Evolutionary conservation across 30 jellyfish, hydroid and myxozoan genomes (phyloP).

Genomic region (Aurelia aurita): DNA sequence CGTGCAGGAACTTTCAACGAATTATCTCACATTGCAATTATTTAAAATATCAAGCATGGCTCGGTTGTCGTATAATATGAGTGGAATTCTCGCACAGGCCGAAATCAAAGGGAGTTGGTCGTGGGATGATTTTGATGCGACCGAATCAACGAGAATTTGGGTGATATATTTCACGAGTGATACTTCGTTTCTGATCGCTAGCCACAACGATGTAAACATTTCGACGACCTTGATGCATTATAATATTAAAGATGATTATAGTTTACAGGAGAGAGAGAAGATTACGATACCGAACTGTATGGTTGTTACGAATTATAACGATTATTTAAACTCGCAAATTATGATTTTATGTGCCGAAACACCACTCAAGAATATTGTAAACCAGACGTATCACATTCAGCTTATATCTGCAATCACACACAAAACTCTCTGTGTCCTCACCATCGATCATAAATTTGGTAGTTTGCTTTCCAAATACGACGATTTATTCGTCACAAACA

Average conservation of each 20-base stretch:
- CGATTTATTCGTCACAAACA: conserved; percentile 93
- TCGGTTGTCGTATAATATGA: conserved; percentile 90
- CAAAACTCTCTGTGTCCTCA: conserved; percentile 69
- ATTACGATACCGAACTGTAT: conserved; percentile 77
- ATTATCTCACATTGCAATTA: conserved; percentile 85
- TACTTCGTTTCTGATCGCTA: conserved; percentile 81
- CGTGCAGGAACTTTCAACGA: conserved; percentile 93
- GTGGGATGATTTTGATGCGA: conserved; percentile 96
- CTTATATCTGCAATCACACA: conserved; percentile 69
- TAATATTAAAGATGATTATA: conserved; percentile 76
- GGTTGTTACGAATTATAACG: conserved; percentile 93
- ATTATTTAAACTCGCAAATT: conserved; percentile 82
- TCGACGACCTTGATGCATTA: conserved; percentile 88
- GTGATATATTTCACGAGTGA: conserved; percentile 87
- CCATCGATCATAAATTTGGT: conserved; percentile 95
- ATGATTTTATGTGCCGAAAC: conserved; percentile 97
- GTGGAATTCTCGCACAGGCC: conserved; percentile 95
- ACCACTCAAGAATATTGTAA: conserved; percentile 79
- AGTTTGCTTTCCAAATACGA: conserved; percentile 95
- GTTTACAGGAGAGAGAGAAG: conserved; percentile 75
- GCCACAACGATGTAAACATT: conserved; percentile 81
- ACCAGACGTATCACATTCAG: conserved; percentile 91
- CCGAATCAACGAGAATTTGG: conserved; percentile 98
- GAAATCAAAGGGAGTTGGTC: conserved; percentile 99
- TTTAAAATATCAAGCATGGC: conserved; percentile 93